Evolutionary conservation across 2,888 invertebrate species (phyloP), one percentile per base, ranked within the genome.

Genomic region (Spisula subtruncata): DNA sequence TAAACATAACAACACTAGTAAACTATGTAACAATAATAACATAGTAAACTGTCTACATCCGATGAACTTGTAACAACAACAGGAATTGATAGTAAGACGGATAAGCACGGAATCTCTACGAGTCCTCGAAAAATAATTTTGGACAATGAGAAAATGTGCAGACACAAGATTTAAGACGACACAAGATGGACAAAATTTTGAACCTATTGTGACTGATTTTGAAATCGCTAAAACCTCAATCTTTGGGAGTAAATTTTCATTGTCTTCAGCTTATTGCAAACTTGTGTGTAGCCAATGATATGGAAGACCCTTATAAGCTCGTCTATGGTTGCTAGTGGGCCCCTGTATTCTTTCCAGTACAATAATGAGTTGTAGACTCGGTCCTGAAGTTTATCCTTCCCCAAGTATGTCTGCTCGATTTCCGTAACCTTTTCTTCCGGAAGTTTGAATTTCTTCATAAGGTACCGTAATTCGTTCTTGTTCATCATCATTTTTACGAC

Each of bases 291-390:
- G 48, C 95, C 96, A 60, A 96, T 93, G 54, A 96, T 94, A 85
- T 96, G 96, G 41, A 96, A 94, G 20, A 96, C 92, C n/a, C 95
- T 86, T 20, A 96, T 95, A 2, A 96, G 92, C 86, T 96, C 96
- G 80, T 96, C 96, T n/a, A 94, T 90, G 20, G 94, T 95, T 54
- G 96, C 96, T 16, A 92, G 51, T 0, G 93, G 92, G 0, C 95
- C 96, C 60, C 94, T 94, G 86, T 93, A 88, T 32, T 95, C 94
- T 89, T 94, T 94, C 96, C 96, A 96, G 85, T 92, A 93, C 86
- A 94, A 81, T 91, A 96, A 89, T 25, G 95, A 95, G 79, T 95
- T 86, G 83, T 94, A 94, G 18, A 95, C 92, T 20, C 96, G 90
- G 6, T 95, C 95, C 60, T 94, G 94, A 14, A 96, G 91, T 75